Conservation (phyloP, 2,113 vertebrate genomes). For the Gymnogyps californianus region DNA sequence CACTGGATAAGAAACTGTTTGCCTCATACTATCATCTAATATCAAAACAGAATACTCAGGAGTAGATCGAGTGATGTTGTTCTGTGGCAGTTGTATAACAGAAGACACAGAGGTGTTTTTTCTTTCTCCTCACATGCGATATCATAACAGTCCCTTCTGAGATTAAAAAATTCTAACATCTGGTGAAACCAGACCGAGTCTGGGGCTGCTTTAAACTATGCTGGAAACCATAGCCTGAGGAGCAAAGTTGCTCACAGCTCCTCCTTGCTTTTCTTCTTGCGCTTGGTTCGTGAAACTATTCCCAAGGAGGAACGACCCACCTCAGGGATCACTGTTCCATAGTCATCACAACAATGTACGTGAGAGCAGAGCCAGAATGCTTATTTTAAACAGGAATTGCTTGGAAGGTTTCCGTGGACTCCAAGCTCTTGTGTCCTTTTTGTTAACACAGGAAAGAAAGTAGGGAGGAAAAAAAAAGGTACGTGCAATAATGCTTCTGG, state of each 20-base stretch:
- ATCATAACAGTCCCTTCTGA: neutral
- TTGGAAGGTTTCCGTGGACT: neutral
- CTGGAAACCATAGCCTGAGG: neutral
- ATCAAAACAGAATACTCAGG: neutral
- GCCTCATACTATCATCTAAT: neutral
- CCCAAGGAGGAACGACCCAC: neutral
- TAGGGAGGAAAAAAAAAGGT: neutral
- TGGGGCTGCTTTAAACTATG: neutral
- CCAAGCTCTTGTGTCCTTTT: neutral
- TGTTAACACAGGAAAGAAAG: neutral
- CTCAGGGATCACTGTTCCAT: neutral
- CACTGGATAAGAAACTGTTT: neutral
- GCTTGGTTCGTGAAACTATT: neutral
- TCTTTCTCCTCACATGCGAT: neutral
- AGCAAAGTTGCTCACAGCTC: neutral
- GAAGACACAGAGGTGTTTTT: neutral
- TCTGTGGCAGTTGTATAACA: neutral
- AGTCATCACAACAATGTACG: neutral
- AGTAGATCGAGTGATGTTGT: neutral
- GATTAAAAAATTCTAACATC: neutral
- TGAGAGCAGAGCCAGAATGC: neutral
- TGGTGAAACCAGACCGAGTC: neutral
- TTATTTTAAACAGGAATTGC: neutral
- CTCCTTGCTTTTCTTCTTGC: neutral
- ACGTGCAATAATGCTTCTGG: neutral